Evolutionary conservation across 2,113 vertebrate species (phyloP), one percentile per base, ranked within the genome.

Genomic region (Elanoides forficatus): DNA sequence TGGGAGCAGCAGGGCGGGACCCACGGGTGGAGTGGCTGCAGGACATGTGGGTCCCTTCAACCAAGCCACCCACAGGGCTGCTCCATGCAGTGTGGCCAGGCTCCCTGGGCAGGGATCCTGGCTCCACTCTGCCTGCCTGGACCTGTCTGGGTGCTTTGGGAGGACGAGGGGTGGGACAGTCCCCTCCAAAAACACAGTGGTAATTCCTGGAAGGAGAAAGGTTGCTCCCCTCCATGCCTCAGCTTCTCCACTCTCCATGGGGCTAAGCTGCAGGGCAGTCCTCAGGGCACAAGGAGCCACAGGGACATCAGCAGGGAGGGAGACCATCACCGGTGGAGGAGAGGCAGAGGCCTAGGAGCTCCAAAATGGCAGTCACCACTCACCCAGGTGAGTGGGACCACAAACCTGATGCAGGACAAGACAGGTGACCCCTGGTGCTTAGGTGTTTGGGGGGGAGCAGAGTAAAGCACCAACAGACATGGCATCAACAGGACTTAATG

Each of bases 51-150:
- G 50, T 66, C 34, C n/a, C 15, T 63, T 36, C 1, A 4, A n/a
- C 6, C 0, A 0, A 80, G 75, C 36, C 16, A 3, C 42, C 30
- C 45, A 10, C 0, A 1, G 45, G 40, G 16, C 43, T 10, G n/a
- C 32, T 40, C 58, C 25, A 20, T 3, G 0, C 14, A 13, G n/a
- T 1, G 1, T 6, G 13, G 23, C 23, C 0, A 0, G 10, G 38
- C 5, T 32, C 53, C 42, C 21, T 3, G 6, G 13, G 59, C 29
- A 36, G 13, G 14, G 30, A 34, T 7, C 48, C 32, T 1, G 0
- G 15, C 3, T 22, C 32, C 21, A 40, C 8, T 20, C 75, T 59
- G 71, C 42, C 36, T 4, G 2, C 7, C 10, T 11, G 16, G 36
- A 21, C 10, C 16, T 2, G 1, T 15, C n/a, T 25, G 22, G 47